Evolutionary conservation across 2,888 invertebrate genomes (phyloP), one percentile per base, ranked within the genome.

Genomic region (Drosophila diplacantha): DNA sequence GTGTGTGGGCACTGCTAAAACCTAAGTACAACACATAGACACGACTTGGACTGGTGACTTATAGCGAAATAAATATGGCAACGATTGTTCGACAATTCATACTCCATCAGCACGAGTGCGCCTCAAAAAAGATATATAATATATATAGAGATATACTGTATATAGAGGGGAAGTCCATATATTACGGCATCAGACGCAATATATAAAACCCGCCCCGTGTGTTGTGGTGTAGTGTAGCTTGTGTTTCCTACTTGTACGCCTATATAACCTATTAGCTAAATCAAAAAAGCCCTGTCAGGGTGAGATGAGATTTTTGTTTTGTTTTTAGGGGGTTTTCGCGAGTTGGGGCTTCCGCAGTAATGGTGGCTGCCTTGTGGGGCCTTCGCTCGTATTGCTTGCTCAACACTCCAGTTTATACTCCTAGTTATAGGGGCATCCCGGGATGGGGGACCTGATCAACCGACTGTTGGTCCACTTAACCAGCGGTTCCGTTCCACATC

Each of bases 401-500:
- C 85, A 86, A 86, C 87, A 87, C 87, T 85, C 69, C 77, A 50
- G 59, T 49, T 56, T 69, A 57, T 59, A 71, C 56, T 58, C 73
- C 58, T 34, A 72, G 65, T 32, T 43, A 52, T 55, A 29, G 57
- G 59, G 43, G 41, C 47, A 22, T 69, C 66, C 53, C 56, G 55
- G 64, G 31, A 70, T 41, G 41, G 62, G 74, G 37, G 37, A 69
- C 63, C 56, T 65, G 70, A 77, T 78, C 67, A 74, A 79, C 79
- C 79, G 79, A 79, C 77, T 76, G 81, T 87, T 87, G 87, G 87
- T 87, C 87, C 87, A 86, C 87, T 85, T 85, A 81, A 88, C 87
- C 87, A 83, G 73, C 79, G 67, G 75, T 85, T 80, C 75, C 75
- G 85, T 77, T 72, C 57, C 75, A 59, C 43, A 74, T 57, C 70